Percentiles rank a stretch among this genome's conserved stretches.
Evolutionary conservation across 2,797 vertebrate genomes (phyloP).

Genomic region (Mycteria americana): DNA sequence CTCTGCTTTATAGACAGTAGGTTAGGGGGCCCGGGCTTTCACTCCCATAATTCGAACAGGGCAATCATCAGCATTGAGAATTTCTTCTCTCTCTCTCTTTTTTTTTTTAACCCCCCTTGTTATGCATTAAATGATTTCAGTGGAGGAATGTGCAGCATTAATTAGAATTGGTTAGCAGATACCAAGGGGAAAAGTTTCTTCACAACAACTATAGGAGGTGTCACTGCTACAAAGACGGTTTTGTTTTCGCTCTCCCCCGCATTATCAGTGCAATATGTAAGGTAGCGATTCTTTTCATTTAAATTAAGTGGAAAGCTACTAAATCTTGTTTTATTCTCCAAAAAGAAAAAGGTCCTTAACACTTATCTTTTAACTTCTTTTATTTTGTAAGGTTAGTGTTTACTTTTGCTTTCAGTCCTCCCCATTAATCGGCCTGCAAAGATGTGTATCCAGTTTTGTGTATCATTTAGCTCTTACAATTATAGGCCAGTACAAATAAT

Average conservation of each 20-base stretch:
- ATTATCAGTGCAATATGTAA: constrained; percentile 99
- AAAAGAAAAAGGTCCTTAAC: constrained; percentile 87
- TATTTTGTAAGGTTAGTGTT: constrained; percentile 76
- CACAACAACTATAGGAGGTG: constrained; percentile 97
- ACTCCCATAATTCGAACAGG: constrained; percentile 95
- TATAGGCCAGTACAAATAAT: constrained; percentile 60
- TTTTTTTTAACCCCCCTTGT: constrained; percentile 80
- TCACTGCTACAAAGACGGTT: constrained; percentile 95
- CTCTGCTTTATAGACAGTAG: constrained; percentile 95
- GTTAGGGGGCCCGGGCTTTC: constrained; percentile 88
- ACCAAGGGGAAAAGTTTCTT: constrained; percentile 95
- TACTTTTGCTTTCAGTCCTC: constrained; percentile 73
- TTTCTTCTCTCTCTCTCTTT: constrained; percentile 70
- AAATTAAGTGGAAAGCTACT: constrained; percentile 99
- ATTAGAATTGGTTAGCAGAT: constrained; percentile 99
- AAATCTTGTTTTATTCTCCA: constrained; percentile 97
- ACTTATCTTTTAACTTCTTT: constrained; percentile 80
- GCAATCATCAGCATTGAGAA: constrained; percentile 96
- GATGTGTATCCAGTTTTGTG: constrained; percentile 74
- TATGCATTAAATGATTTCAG: constrained; percentile 97
- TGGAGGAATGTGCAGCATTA: constrained; percentile 98
- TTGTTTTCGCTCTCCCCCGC: constrained; percentile 93
- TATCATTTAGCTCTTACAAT: constrained; percentile 74
- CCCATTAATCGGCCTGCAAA: constrained; percentile 68
- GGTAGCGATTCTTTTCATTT: constrained; percentile 98